Conservation (phyloP, 2,113 vertebrate species). For the Sarotherodon lohbergeri region DNA sequence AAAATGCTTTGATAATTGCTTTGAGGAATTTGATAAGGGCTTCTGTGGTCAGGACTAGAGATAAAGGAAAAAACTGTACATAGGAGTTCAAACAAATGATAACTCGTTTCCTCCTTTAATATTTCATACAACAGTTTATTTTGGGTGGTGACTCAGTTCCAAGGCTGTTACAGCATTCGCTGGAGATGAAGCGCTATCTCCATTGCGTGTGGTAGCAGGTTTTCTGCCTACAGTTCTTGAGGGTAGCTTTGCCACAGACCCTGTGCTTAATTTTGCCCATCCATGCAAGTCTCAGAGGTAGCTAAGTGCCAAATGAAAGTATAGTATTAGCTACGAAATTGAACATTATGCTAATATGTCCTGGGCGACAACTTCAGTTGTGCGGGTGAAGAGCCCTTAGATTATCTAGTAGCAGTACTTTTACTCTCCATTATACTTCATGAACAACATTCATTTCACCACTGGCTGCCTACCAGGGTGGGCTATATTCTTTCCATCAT, state of each 20-base stretch:
- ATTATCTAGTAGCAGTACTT: slow-evolving; percentile 27
- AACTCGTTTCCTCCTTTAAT: not conserved
- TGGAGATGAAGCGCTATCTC: not conserved
- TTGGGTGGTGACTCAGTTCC: not conserved
- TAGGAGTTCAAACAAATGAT: not conserved
- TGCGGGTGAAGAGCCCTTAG: slow-evolving; percentile 14
- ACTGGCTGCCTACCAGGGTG: slow-evolving; percentile 35
- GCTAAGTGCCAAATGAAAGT: slow-evolving; percentile 21
- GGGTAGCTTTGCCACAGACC: not conserved
- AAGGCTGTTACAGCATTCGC: not conserved
- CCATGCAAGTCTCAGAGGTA: not conserved
- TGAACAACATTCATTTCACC: slow-evolving; percentile 39
- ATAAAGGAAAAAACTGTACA: not conserved
- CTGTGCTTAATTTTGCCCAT: not conserved
- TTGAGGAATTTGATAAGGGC: slow-evolving; percentile 33
- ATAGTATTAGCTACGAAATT: slow-evolving; percentile 28
- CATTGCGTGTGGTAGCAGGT: not conserved
- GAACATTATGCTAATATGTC: slow-evolving; percentile 50
- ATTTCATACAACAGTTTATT: slow-evolving; percentile 6
- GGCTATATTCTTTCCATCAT: slow-evolving; percentile 62
- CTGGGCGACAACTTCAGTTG: slow-evolving; percentile 23
- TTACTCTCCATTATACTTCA: slow-evolving; percentile 31
- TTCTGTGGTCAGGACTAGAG: slow-evolving; percentile 11
- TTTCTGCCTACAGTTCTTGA: not conserved
- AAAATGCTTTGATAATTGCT: slow-evolving; percentile 27